Percentiles rank a stretch among this genome's conserved stretches.
These are phyloP conservation scores for Chionoecetes opilio DNA, from an alignment of 1,140 invertebrate genomes.

Conservation along the genomic window DNA sequence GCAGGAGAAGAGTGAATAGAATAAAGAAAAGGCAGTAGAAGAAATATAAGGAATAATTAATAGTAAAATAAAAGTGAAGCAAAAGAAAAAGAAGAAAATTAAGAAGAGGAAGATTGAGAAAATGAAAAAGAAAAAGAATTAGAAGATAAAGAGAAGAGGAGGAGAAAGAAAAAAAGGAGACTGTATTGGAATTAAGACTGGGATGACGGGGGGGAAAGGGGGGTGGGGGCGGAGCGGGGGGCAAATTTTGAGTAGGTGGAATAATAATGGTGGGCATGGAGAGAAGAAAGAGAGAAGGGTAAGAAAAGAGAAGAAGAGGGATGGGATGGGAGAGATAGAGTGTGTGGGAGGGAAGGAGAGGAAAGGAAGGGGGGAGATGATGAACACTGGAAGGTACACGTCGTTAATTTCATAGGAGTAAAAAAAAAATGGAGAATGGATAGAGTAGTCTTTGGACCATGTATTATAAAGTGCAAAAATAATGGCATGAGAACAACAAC, in stretches of 20 bases:
- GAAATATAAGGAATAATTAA: neutral
- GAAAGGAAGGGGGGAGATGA: neutral
- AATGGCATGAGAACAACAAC: no score
- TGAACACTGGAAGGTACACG: neutral
- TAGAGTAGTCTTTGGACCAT: no score
- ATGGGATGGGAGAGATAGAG: no score
- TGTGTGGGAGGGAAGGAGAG: neutral
- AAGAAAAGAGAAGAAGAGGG: neutral
- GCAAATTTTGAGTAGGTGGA: conserved; percentile 19
- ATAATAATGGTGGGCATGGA: neutral
- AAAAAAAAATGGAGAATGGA: no score
- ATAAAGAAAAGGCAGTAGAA: neutral
- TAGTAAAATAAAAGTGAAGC: neutral
- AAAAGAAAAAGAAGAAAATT: neutral
- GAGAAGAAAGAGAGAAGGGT: neutral
- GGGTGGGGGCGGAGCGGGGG: neutral
- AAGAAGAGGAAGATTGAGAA: neutral
- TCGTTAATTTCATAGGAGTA: no score
- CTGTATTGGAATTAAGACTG: no score
- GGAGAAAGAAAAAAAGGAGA: neutral
- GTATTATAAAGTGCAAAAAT: no score
- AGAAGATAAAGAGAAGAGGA: neutral
- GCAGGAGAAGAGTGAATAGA: neutral
- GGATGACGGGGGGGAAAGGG: neutral
- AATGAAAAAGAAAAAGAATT: neutral